Conservation (phyloP, 2,888 invertebrate species). For the Cosmia trapezina region DNA sequence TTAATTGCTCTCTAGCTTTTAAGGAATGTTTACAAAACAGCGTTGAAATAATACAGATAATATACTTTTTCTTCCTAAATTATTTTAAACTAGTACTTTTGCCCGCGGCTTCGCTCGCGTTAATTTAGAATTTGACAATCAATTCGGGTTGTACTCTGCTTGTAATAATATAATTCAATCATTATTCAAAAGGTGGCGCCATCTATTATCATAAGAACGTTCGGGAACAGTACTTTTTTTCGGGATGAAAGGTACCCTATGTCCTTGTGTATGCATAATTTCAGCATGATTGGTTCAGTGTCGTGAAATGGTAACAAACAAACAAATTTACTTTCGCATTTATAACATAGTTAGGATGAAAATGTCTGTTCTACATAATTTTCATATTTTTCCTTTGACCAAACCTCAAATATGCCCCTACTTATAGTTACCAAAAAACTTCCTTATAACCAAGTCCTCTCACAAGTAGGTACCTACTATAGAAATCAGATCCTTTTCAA, state of each 20-base stretch:
- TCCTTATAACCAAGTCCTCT: constrained; percentile 27
- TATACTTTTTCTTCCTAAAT: neutral
- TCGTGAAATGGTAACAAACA: too few relatives aligned
- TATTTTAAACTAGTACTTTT: neutral
- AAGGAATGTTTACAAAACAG: neutral
- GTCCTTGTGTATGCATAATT: too few relatives aligned
- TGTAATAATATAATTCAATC: too few relatives aligned
- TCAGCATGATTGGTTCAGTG: too few relatives aligned
- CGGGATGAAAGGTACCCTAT: too few relatives aligned
- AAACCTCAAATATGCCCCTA: constrained; percentile 1
- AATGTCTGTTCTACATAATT: neutral
- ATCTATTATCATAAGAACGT: too few relatives aligned
- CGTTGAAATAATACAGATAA: neutral
- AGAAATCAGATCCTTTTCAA: constrained; percentile 86
- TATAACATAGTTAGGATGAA: neutral
- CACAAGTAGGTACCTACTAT: constrained; percentile 56
- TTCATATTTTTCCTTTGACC: neutral
- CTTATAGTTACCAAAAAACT: constrained; percentile 23
- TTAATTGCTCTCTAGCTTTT: neutral
- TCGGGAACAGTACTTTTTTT: too few relatives aligned
- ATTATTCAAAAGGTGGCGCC: too few relatives aligned
- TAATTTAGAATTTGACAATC: too few relatives aligned
- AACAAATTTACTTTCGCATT: too few relatives aligned
- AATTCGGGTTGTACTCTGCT: too few relatives aligned
- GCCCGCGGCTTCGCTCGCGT: too few relatives aligned